These are phyloP conservation scores for Parnassius mnemosyne DNA, from an alignment of 2,888 invertebrate genomes.

Conservation along the genomic window DNA sequence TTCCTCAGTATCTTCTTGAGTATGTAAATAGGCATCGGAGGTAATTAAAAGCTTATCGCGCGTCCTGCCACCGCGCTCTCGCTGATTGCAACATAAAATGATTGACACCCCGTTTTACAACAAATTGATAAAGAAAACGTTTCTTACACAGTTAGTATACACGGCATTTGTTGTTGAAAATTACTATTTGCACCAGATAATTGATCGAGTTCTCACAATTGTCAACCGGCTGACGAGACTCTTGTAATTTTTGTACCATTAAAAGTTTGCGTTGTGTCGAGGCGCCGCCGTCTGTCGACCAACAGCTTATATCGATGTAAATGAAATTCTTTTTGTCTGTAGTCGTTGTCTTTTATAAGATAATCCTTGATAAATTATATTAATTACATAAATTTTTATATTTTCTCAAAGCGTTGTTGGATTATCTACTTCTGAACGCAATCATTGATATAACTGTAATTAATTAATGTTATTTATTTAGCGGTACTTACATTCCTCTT, in stretches of 20 bases:
- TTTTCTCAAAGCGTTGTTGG: slow-evolving; percentile 56
- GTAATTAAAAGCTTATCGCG: slow-evolving; percentile 79
- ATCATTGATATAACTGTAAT: slow-evolving; percentile 50
- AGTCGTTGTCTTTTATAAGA: slow-evolving; percentile 47
- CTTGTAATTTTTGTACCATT: slow-evolving; percentile 63
- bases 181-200: slow-evolving; percentile 76
- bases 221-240: slow-evolving; percentile 69
- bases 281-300: slow-evolving; percentile 53
- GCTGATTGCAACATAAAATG: slow-evolving; percentile 75
- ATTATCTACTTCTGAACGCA: slow-evolving; percentile 39
- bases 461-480: slow-evolving; percentile 50
- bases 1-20: slow-evolving; percentile 70
- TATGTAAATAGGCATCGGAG: slow-evolving; percentile 77
- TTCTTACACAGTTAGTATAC: slow-evolving; percentile 59
- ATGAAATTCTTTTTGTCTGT: slow-evolving; percentile 49
- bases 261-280: slow-evolving; percentile 51
- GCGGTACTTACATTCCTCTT: slow-evolving; percentile 48
- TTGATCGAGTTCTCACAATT: slow-evolving; percentile 80
- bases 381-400: slow-evolving; percentile 68
- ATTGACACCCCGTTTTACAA: slow-evolving; percentile 76
- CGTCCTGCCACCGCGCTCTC: slow-evolving; percentile 60
- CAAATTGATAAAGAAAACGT: slow-evolving; percentile 74
- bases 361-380: slow-evolving; percentile 59
- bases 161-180: slow-evolving; percentile 73
- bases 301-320: slow-evolving; percentile 49